Evolutionary conservation across 2,797 vertebrate species (phyloP), one percentile per base, ranked within the genome.

Genomic region (Pipistrellus pygmaeus): DNA sequence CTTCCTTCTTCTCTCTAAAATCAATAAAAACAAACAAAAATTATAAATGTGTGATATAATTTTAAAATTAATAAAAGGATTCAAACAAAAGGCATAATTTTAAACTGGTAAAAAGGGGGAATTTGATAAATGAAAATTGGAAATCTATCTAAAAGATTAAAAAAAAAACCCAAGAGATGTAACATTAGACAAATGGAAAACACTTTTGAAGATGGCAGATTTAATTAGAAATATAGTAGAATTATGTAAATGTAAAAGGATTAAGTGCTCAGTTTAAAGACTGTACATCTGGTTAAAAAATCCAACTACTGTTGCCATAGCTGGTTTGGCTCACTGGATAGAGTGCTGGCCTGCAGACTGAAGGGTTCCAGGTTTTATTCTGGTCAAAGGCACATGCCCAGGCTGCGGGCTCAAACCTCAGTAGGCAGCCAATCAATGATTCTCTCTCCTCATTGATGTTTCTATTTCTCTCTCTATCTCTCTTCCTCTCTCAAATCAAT

Each of bases 211-310:
- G 44, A 73, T 11, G 35, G 41, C 21, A 94, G 57, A 27, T 78
- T 57, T 85, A 71, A 92, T 93, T 95, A 32, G n/a, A 93, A 92
- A 69, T 64, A 64, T 20, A 75, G 21, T 86, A 93, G 66, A 85
- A 57, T 92, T 76, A 85, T 18, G 57, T 46, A 86, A 69, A 83
- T 82, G 27, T 27, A 38, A 91, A 88, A 78, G 60, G 32, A 46
- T 62, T 90, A 62, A 89, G 57, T 73, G 35, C 12, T 89, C 25
- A 80, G 53, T 88, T 84, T 86, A 84, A 88, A 91, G 48, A 80
- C 55, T 60, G 32, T 64, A 35, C 68, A 41, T 60, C 1, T 84
- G 14, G 21, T 90, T 90, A 48, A 76, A 94, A 85, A 62, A 53
- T 46, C 3, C 12, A 51, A 68, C n/a, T 72, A 5, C 41, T 87